Evolutionary conservation across 2,797 vertebrate species (phyloP).

Genomic region (Sebastes diploproa): DNA sequence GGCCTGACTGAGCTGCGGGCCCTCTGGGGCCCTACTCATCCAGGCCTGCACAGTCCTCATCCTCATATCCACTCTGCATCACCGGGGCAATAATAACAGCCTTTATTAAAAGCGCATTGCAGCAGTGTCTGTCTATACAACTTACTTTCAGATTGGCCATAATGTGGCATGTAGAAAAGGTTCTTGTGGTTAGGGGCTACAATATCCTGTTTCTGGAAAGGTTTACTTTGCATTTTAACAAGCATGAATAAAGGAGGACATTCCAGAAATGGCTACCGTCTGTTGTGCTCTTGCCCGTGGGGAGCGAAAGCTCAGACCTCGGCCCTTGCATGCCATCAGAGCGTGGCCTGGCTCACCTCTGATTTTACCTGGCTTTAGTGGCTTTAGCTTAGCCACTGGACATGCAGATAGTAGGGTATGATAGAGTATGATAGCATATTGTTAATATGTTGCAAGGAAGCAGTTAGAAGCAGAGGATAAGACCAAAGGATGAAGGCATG

Average conservation of each 20-base stretch:
- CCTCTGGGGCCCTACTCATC: conserved; percentile 76
- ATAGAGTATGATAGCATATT: conserved; percentile 13
- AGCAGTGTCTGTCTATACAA: conserved; percentile 74
- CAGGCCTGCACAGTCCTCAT: conserved; percentile 70
- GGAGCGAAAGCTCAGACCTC: conserved; percentile 55
- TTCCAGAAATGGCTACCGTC: conserved; percentile 82
- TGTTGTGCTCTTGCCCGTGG: conserved; percentile 70
- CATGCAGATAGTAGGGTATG: conserved; percentile 31
- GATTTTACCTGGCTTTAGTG: conserved; percentile 69
- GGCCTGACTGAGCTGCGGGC: conserved; percentile 74
- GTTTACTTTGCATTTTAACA: conserved; percentile 86
- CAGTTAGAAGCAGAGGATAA: not conserved
- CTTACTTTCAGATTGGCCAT: conserved; percentile 76
- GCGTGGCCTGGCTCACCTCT: conserved; percentile 69
- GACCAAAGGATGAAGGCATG: conserved; percentile 1
- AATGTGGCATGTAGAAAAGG: conserved; percentile 75
- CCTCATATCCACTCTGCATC: conserved; percentile 81
- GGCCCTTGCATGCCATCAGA: conserved; percentile 69
- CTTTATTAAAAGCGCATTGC: conserved; percentile 87
- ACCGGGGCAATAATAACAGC: conserved; percentile 82
- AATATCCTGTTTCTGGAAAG: conserved; percentile 86
- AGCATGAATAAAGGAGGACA: conserved; percentile 83
- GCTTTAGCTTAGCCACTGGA: conserved; percentile 58
- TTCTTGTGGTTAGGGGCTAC: conserved; percentile 80
- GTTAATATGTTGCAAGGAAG: conserved; percentile 21